Evolutionary conservation across 2,888 invertebrate species (phyloP).

Genomic region (Idaea aversata): DNA sequence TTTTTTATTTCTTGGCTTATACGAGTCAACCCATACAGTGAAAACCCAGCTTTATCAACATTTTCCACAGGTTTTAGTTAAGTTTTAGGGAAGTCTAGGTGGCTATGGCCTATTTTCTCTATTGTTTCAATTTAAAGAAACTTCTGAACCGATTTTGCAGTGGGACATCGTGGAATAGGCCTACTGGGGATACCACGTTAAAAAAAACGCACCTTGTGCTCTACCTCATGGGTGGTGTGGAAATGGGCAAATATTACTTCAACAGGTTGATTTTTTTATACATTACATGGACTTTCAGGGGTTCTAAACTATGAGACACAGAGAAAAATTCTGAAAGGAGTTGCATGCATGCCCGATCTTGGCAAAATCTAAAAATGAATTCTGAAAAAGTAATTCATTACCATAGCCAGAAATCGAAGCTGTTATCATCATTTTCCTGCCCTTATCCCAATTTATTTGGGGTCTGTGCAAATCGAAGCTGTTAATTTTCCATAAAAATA

Average conservation of each 20-base stretch:
- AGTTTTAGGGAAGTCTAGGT: background rate
- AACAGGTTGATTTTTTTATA: conserved; percentile 4
- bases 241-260: conserved; percentile 38
- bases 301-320: background rate
- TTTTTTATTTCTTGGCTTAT: background rate
- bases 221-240: conserved; percentile 44
- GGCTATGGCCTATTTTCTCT: background rate
- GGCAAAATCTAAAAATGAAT: background rate
- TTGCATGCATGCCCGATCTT: background rate
- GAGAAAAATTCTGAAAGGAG: background rate
- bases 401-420: too few relatives aligned
- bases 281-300: background rate
- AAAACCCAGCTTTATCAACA: background rate
- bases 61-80: background rate
- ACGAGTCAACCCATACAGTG: background rate
- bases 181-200: conserved; percentile 46
- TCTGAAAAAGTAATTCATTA: too few relatives aligned
- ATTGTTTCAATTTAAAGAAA: background rate
- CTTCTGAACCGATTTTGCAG: background rate
- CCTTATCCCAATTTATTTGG: too few relatives aligned
- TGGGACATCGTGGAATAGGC: conserved; percentile 38
- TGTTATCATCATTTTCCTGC: too few relatives aligned
- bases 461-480: background rate
- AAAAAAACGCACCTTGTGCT: conserved; percentile 44
- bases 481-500: too few relatives aligned